These are phyloP conservation scores for Protosalanx chinensis DNA, from an alignment of 2,797 vertebrate species.

Conservation along the genomic window DNA sequence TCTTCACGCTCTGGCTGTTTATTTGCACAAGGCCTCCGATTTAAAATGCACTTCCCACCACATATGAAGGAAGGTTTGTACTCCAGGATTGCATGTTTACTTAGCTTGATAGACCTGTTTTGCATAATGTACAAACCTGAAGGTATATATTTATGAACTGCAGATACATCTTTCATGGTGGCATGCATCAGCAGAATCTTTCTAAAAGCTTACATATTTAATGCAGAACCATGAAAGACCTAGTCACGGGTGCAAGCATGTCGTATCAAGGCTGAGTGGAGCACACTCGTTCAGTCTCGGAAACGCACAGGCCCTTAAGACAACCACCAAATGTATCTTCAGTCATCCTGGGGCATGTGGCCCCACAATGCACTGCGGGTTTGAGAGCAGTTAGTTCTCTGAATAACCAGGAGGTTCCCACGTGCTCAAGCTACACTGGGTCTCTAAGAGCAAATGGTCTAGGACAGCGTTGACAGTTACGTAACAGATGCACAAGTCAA, in stretches of 20 bases:
- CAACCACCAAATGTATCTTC: slow-evolving; percentile 39
- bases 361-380: slow-evolving; percentile 30
- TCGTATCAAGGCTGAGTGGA: not conserved
- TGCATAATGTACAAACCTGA: slow-evolving; percentile 8
- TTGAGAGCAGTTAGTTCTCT: slow-evolving; percentile 36
- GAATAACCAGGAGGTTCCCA: slow-evolving; percentile 33
- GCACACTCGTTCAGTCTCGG: slow-evolving; percentile 18
- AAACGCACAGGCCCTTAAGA: slow-evolving; percentile 20
- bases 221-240: slow-evolving; percentile 7
- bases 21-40: too few species aligned
- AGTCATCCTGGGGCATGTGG: slow-evolving; percentile 46
- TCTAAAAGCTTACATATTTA: slow-evolving; percentile 6
- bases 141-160: not conserved
- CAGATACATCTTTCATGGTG: slow-evolving; percentile 17
- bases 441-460: slow-evolving; percentile 29
- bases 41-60: too few species aligned
- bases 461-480: slow-evolving; percentile 24
- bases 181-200: not conserved
- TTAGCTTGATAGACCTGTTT: slow-evolving; percentile 9
- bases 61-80: too few species aligned
- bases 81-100: not conserved
- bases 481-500: slow-evolving; percentile 26
- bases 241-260: slow-evolving; percentile 15
- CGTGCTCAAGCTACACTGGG: not conserved
- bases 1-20: too few species aligned